Base-by-base conservation (phyloP, 2,113 vertebrate genomes). In the Danionella cerebrum region DNA sequence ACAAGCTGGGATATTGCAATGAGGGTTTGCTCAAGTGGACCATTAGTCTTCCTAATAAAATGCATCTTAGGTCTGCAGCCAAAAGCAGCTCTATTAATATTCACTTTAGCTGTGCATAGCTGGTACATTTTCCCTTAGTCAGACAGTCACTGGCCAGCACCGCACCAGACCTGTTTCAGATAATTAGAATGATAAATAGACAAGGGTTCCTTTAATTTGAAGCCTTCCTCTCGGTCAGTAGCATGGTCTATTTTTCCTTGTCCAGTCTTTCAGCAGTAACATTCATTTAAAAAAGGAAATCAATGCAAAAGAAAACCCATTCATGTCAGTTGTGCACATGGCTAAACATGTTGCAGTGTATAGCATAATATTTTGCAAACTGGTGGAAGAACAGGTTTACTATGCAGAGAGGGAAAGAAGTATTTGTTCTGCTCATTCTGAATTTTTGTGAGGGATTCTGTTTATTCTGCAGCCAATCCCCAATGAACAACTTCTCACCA, bases 181-280 rank as follows among this genome's bases (percentile, higher is more conserved):
- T 84, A 87, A 85, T 85, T 84, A 85, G 72, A 79, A 78, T 84
- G 79, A 86, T 84, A 84, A 86, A 86, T 83, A 78, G 79, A 69
- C 72, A 47, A 44, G 66, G 35, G 73, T 48, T 63, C 19, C 51
- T 68, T 25, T 66, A 35, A 18, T 60, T 54, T 55, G 13, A 63
- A 55, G 31, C 55, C 63, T 70, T 63, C 55, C 54, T 73, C 6
- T 9, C 21, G 36, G 54, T 72, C 57, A 51, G 80, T 71, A 69
- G 67, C 41, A 38, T 54, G 53, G 63, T 47, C 31, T 67, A 38
- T 57, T 73, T 10, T 39, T 72, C 51, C 38, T 45, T 45, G 58
- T 69, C 54, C n/a, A 29, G 45, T 31, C 16, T 63, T 67, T 31
- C 19, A 57, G 42, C 51, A 44, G 29, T 29, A 19, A 73, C 47